Conservation (phyloP, 2,113 vertebrate genomes). For the Prolemur simus region DNA sequence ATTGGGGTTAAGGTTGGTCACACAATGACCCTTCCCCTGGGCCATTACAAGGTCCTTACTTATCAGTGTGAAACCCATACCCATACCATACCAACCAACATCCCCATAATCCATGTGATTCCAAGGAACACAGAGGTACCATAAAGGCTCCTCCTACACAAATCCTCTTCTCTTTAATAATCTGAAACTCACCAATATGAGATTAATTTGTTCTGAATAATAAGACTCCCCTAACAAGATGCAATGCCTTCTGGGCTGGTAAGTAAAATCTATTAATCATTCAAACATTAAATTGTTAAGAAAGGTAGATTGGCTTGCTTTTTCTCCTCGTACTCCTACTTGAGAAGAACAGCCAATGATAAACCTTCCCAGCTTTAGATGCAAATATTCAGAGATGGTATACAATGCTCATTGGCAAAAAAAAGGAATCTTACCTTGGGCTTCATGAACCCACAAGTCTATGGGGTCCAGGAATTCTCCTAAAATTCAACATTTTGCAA, state of each 20-base stretch:
- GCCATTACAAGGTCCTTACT: background rate
- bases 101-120: background rate
- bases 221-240: background rate
- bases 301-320: background rate
- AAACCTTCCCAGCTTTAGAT: background rate
- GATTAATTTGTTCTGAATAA: background rate
- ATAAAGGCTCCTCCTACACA: background rate
- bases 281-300: background rate
- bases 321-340: background rate
- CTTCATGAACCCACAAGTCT: background rate
- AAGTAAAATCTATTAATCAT: background rate
- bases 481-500: slow-evolving; percentile 11
- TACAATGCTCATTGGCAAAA: background rate
- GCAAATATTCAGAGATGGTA: background rate
- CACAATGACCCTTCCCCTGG: background rate
- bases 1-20: background rate
- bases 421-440: background rate
- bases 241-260: background rate
- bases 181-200: background rate
- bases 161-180: background rate
- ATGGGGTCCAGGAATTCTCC: background rate
- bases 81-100: background rate
- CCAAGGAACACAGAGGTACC: background rate
- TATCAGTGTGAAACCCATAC: background rate
- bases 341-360: background rate